phyloP scores from a whole-genome alignment of 1,140 invertebrate genomes.

The Globodera ellingtonae region DNA sequence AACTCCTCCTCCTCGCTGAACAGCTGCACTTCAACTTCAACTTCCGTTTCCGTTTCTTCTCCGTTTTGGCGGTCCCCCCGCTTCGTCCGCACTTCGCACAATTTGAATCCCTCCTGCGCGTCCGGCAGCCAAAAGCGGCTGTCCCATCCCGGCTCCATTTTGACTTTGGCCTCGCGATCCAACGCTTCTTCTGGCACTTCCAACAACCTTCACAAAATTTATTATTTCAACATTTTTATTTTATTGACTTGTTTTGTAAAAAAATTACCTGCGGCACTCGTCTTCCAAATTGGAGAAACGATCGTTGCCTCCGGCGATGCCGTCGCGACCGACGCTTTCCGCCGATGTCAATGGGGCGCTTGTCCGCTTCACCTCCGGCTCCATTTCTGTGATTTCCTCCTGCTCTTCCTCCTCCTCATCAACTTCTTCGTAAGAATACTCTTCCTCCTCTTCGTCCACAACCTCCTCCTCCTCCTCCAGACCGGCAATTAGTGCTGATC shows the following conservation, averaged over 20 bases:
- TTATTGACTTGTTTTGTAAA: not conserved
- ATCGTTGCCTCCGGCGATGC: not conserved
- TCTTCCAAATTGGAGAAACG: not conserved
- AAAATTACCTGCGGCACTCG: not conserved
- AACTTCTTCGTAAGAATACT: constrained; percentile 12
- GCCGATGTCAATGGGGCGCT: not conserved
- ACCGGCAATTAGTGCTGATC: not conserved
- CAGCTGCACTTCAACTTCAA: not conserved
- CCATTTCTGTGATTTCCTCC: constrained; percentile 6
- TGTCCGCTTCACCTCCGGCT: not conserved
- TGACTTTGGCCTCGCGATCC: constrained; percentile 20
- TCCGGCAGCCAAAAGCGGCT: constrained; percentile 19
- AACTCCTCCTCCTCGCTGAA: not conserved
- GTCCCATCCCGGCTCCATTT: constrained; percentile 8
- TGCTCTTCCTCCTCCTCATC: constrained; percentile 21
- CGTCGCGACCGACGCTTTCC: not conserved
- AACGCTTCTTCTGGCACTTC: constrained; percentile 13
- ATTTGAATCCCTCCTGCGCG: not conserved
- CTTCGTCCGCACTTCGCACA: constrained; percentile 4
- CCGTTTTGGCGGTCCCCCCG: not conserved
- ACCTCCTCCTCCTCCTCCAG: constrained; percentile 1
- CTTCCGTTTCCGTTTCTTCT: not conserved
- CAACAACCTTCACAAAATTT: constrained; percentile 1
- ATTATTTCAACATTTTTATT: not conserved
- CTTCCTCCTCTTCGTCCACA: constrained; percentile 21